Base-by-base conservation (phyloP, 2,797 vertebrate genomes). In the Potorous gilbertii region DNA sequence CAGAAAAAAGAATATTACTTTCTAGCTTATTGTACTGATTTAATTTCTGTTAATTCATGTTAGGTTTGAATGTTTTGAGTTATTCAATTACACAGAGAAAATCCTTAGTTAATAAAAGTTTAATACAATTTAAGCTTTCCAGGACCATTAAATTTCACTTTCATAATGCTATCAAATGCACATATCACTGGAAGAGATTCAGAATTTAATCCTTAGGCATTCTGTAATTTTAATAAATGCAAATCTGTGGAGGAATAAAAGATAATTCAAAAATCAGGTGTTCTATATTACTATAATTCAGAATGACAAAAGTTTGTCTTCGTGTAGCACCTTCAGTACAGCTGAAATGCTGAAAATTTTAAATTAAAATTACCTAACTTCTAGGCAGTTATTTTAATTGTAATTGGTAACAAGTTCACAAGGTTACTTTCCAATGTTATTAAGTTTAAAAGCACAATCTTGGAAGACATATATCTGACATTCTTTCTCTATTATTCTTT, bases 81-180 rank as follows among this genome's bases (percentile, higher is more conserved):
- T 98, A 98, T 97, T 98, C 97, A 98, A 97, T 98, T 98, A 98
- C 16, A 96, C 16, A 87, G 59, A 98, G 95, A 98, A 98, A 98
- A 98, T 97, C 96, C 94, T 96, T 96, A 96, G 93, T 98, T 98
- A 98, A 98, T 97, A 97, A 98, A 98, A 98, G 54, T 98, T 98
- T 97, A 98, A 98, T 98, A 97, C 87, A 98, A 97, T 96, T 97
- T 98, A 98, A 98, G 92, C 97, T 98, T 98, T 92, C 92, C 93
- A 98, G 97, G 91, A 96, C 94, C 96, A 97, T 98, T 98, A 98
- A 98, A 98, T 97, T 96, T 97, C 96, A 97, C 91, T 98, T 29
- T 91, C 31, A 1, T 97, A 98, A 98, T 97, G 31, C 55, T 98
- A 97, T 98, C 96, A 98, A 98, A 98, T 97, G 96, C 0, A 2